Conservation (phyloP, 2,888 invertebrate species). For the Acleris emargana region DNA sequence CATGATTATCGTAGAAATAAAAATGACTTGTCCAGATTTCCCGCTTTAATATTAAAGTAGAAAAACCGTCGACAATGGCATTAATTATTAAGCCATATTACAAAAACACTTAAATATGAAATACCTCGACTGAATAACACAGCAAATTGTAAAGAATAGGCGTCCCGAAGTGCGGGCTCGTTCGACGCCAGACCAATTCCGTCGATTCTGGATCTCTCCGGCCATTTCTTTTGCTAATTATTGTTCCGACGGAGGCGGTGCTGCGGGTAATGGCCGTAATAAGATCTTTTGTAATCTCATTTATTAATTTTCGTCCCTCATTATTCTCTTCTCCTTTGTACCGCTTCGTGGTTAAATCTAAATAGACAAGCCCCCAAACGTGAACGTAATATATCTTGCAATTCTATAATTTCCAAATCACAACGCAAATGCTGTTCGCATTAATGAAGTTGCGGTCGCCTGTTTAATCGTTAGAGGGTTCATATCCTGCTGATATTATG, state of each 20-base stretch:
- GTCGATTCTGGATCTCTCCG: conserved; percentile 46
- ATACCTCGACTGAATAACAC: conserved; percentile 12
- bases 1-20: too few relatives aligned
- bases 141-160: conserved; percentile 30
- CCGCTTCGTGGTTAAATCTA: conserved; percentile 54
- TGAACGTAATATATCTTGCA: conserved; percentile 49
- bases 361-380: conserved; percentile 50
- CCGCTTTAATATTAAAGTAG: too few relatives aligned
- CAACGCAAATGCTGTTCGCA: conserved; percentile 46
- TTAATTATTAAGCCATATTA: too few relatives aligned
- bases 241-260: conserved; percentile 59
- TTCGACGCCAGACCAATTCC: conserved; percentile 46
- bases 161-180: conserved; percentile 40
- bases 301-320: conserved; percentile 62
- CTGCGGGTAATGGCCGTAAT: conserved; percentile 69
- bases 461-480: conserved; percentile 17
- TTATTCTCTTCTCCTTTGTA: conserved; percentile 56
- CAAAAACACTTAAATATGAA: conserved; percentile 7
- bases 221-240: conserved; percentile 69
- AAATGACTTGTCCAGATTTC: too few relatives aligned
- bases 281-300: conserved; percentile 75
- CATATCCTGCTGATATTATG: conserved; percentile 6
- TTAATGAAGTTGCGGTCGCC: conserved; percentile 36
- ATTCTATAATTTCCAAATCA: conserved; percentile 47
- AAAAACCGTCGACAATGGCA: too few relatives aligned